phyloP scores from a whole-genome alignment of 2,797 vertebrate species.

The Sebastes kiyomatsui region DNA sequence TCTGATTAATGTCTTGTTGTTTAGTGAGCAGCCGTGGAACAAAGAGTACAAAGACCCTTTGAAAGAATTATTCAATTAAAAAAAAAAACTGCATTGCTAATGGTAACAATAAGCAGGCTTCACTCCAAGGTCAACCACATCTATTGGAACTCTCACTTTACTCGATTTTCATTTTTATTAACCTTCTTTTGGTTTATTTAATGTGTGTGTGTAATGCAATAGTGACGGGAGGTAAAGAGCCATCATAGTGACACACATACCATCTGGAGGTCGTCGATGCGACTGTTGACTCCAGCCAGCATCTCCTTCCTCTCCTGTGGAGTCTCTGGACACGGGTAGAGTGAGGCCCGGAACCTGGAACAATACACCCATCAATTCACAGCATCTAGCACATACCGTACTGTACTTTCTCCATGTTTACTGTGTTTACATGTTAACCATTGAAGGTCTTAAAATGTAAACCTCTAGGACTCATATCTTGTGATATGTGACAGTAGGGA shows the following conservation, averaged over 20 bases:
- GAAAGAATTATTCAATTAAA: not conserved
- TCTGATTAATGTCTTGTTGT: conserved; percentile 32
- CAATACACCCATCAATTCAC: not conserved
- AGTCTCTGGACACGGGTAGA: conserved; percentile 97
- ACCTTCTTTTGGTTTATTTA: not conserved
- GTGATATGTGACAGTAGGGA: too few relatives aligned
- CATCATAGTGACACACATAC: conserved; percentile 68
- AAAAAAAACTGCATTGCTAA: not conserved
- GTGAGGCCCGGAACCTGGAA: conserved; percentile 94
- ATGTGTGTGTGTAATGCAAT: not conserved
- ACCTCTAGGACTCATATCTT: too few relatives aligned
- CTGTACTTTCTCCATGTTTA: not conserved
- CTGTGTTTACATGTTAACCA: too few relatives aligned
- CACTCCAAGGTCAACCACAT: not conserved
- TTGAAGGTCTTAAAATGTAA: too few relatives aligned
- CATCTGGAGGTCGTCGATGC: conserved; percentile 98
- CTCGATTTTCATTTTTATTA: not conserved
- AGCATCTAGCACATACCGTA: not conserved
- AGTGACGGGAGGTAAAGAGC: not conserved
- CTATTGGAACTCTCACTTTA: not conserved
- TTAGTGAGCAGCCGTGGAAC: conserved; percentile 8
- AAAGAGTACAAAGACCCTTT: conserved; percentile 42
- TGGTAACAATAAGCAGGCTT: conserved; percentile 16
- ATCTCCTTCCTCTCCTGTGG: conserved; percentile 97
- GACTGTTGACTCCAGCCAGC: conserved; percentile 96